phyloP scores from a whole-genome alignment of 1,140 invertebrate genomes.

The Tetraneura akinire region DNA sequence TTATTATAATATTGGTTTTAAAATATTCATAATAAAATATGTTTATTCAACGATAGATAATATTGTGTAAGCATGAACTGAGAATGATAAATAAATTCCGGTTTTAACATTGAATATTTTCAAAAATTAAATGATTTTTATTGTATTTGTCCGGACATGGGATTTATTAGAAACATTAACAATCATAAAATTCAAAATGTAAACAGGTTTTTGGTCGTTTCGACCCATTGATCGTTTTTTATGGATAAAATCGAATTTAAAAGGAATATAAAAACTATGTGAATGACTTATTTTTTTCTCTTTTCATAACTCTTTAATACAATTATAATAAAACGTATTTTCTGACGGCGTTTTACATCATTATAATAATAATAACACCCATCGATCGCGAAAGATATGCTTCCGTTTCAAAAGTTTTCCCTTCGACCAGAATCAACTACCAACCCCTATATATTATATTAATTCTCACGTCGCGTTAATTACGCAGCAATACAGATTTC shows the following conservation, averaged over 20 bases:
- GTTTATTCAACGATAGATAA: conserved; percentile 27
- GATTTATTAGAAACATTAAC: neutral
- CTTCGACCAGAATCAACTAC: neutral
- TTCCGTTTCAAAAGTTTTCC: conserved; percentile 22
- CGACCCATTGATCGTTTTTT: conserved; percentile 2
- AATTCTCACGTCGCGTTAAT: conserved; percentile 37
- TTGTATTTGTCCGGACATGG: neutral
- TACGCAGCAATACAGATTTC: conserved; percentile 27
- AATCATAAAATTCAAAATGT: neutral
- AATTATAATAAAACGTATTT: conserved; percentile 9
- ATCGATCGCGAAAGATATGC: neutral
- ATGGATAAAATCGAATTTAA: neutral
- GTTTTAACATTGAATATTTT: neutral
- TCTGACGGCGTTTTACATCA: neutral
- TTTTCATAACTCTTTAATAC: neutral
- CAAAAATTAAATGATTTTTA: neutral
- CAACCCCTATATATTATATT: no score
- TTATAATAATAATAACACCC: conserved; percentile 11
- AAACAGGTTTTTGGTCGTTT: conserved; percentile 10
- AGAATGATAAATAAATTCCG: conserved; percentile 11
- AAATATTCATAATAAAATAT: conserved; percentile 1
- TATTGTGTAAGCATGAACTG: conserved; percentile 11
- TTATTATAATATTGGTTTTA: neutral
- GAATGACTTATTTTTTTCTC: conserved; percentile 20
- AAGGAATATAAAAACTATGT: conserved; percentile 13